phyloP scores from a whole-genome alignment of 2,797 vertebrate genomes.

The Hozukius guyotensis region DNA sequence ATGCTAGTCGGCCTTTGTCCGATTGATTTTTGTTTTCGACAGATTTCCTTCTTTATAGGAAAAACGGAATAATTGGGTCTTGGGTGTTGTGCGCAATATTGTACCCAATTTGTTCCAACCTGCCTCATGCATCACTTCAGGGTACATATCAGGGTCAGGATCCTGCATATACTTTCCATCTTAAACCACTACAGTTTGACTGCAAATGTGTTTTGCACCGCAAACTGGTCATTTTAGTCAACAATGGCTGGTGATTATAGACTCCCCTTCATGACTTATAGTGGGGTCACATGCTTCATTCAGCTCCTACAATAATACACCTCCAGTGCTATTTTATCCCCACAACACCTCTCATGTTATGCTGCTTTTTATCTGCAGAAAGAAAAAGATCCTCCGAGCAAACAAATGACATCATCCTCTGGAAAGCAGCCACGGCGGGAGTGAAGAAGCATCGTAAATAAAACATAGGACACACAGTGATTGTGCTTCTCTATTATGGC shows the following conservation, averaged over 20 bases:
- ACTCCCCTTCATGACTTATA: slow-evolving; percentile 40
- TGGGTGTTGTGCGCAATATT: slow-evolving; percentile 61
- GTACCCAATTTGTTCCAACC: slow-evolving; percentile 12
- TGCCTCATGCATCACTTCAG: slow-evolving; percentile 50
- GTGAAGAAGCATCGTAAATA: slow-evolving; percentile 76
- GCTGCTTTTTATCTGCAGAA: slow-evolving; percentile 8
- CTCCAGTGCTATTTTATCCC: slow-evolving; percentile 21
- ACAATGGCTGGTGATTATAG: slow-evolving; percentile 68
- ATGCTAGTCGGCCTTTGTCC: slow-evolving; percentile 77
- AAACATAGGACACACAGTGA: slow-evolving; percentile 75
- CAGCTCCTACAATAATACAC: slow-evolving; percentile 53
- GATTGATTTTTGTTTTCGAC: slow-evolving; percentile 26
- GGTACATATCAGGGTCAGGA: slow-evolving; percentile 57
- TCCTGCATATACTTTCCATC: slow-evolving; percentile 9
- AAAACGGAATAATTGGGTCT: background rate
- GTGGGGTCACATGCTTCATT: slow-evolving; percentile 74
- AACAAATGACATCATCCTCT: slow-evolving; percentile 82
- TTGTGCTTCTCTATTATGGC: slow-evolving; percentile 43
- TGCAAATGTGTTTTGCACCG: slow-evolving; percentile 25
- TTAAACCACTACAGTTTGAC: slow-evolving; percentile 11
- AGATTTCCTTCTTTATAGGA: slow-evolving; percentile 6
- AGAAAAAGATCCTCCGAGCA: slow-evolving; percentile 50
- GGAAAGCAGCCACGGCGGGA: slow-evolving; percentile 55
- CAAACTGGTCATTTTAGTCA: slow-evolving; percentile 74
- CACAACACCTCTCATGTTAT: background rate